These are phyloP conservation scores for Elachura formosa DNA, from an alignment of 2,113 vertebrate species.

Conservation along the genomic window DNA sequence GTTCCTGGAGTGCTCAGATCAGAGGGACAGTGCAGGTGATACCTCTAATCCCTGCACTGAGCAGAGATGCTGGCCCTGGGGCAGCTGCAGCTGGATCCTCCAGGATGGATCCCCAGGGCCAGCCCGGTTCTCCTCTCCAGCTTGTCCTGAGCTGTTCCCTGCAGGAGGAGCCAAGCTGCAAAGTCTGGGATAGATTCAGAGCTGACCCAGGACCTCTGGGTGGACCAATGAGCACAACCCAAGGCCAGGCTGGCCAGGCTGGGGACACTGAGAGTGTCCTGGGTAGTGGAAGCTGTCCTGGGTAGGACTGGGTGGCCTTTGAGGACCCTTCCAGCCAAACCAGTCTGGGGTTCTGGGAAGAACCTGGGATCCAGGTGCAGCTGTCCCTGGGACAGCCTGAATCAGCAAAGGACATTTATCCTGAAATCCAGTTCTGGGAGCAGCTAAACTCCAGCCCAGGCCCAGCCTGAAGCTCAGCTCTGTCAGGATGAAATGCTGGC, in stretches of 20 bases:
- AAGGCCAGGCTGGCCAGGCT: not conserved
- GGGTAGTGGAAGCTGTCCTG: not conserved
- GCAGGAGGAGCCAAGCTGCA: not conserved
- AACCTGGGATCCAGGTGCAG: not conserved
- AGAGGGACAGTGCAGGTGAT: not conserved
- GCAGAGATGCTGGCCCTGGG: not conserved
- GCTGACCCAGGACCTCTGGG: not conserved
- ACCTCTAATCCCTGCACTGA: not conserved
- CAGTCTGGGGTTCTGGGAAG: not conserved
- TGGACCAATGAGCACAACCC: fast-evolving
- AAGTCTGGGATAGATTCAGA: fast-evolving
- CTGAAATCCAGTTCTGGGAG: not conserved
- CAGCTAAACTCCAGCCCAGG: not conserved
- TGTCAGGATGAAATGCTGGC: not conserved
- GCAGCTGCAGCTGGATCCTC: too few relatives aligned
- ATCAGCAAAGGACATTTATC: not conserved
- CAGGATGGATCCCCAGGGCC: not conserved
- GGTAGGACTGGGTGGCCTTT: not conserved
- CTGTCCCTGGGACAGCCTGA: not conserved
- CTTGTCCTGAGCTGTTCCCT: not conserved
- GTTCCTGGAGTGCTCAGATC: not conserved
- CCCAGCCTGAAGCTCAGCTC: fast-evolving
- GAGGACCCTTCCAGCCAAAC: not conserved
- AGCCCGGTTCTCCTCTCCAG: not conserved
- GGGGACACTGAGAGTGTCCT: too few relatives aligned